Base-by-base conservation (phyloP, 2,797 vertebrate species). In the Pachyuromys duprasi region DNA sequence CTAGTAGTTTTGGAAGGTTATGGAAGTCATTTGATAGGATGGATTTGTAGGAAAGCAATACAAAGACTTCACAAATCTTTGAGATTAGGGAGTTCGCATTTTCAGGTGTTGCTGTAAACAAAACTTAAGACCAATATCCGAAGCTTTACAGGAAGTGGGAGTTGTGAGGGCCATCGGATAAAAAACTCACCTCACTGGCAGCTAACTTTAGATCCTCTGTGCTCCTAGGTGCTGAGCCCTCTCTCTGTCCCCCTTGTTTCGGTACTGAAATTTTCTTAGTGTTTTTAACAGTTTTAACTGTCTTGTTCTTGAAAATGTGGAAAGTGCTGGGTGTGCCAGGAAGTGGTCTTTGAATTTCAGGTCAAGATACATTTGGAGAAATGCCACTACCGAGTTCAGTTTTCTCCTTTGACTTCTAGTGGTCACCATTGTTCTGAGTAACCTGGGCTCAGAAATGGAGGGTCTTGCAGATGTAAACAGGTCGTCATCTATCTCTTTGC, bases 21-120 rank as follows among this genome's bases (percentile, higher is more conserved):
- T 36, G n/a, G 53, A 76, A 31, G 36, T 49, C 45, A 33, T 62
- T 90, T 31, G 62, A 20, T 70, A 31, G 22, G 49, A 42, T 82
- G 14, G 42, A 42, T 60, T 84, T 89, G 36, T 89, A 62, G 62
- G 55, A 53, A 75, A 91, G 18, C 1, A 14, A 86, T 74, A 39
- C 36, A 86, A 31, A 89, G 81, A 65, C 78, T 36, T 88, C 20
- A 93, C 22, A 60, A 6, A 8, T 74, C 45, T 93, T 81, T 70
- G 57, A 89, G 84, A 81, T 92, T 20, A 33, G 55, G 28, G 31
- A 84, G 67, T 26, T 93, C 7, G 6, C 7, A 31, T 91, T 87
- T 95, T 57, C 11, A 92, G 55, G 57, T 74, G 14, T 76, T 82
- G 69, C n/a, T 96, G 22, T 84, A 94, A 96, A 60, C 36, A 84